phyloP scores from a whole-genome alignment of 1,140 invertebrate genomes.

The Stratiolaelaps scimitus region DNA sequence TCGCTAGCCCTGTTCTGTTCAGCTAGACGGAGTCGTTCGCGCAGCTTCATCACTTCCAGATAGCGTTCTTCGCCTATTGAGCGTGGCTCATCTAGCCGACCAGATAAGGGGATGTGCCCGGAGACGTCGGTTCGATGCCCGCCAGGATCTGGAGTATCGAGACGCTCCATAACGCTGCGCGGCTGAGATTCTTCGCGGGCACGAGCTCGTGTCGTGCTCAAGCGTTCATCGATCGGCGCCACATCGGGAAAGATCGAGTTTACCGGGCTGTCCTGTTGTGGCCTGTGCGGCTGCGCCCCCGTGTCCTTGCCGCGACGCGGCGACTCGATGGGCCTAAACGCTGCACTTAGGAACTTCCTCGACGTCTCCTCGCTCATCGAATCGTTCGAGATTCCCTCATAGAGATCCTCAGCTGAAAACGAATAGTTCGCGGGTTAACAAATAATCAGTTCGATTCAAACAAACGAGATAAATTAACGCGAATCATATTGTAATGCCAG shows the following conservation, averaged over 20 bases:
- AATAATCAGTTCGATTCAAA: too few relatives aligned
- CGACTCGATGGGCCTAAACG: not conserved
- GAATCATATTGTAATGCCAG: too few relatives aligned
- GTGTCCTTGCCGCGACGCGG: not conserved
- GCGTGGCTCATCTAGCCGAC: not conserved
- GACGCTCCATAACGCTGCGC: too few relatives aligned
- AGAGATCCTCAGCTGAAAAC: conserved; percentile 16
- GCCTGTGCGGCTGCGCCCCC: not conserved
- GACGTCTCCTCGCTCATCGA: not conserved
- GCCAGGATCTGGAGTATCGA: not conserved
- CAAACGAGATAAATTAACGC: too few relatives aligned
- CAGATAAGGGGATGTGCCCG: not conserved
- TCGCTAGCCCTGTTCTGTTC: not conserved
- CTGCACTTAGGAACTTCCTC: conserved; percentile 7
- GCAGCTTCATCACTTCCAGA: not conserved
- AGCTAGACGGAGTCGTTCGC: conserved; percentile 7
- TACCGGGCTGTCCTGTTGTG: not conserved
- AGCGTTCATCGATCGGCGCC: too few relatives aligned
- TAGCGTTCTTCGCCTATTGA: conserved; percentile 3
- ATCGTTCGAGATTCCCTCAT: conserved; percentile 5
- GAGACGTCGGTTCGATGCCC: not conserved
- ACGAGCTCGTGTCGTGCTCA: too few relatives aligned
- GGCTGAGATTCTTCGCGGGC: too few relatives aligned
- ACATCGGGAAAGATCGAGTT: conserved; percentile 20
- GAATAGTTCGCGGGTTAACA: too few relatives aligned